These are phyloP conservation scores for Ormia ochracea DNA, from an alignment of 2,888 invertebrate genomes.

Conservation along the genomic window DNA sequence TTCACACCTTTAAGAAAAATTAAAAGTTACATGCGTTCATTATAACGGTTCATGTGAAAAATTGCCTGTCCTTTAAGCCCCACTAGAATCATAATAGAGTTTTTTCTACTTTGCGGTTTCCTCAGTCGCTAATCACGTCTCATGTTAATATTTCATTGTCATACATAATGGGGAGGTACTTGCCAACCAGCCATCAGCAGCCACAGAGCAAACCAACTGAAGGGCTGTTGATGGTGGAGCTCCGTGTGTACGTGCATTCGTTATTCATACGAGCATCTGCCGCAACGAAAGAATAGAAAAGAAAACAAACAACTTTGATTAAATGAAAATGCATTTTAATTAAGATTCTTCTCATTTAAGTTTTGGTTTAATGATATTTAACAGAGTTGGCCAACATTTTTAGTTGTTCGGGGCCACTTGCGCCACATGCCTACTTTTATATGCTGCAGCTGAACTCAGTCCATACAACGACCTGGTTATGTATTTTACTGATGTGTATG, in stretches of 20 bases:
- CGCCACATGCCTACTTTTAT: no score
- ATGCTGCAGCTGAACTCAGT: no score
- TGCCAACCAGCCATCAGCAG: neutral
- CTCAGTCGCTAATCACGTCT: slow-evolving; percentile 14
- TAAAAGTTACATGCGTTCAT: slow-evolving; percentile 51
- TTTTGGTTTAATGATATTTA: slow-evolving; percentile 30
- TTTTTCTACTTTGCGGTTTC: neutral
- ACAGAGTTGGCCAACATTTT: slow-evolving; percentile 14
- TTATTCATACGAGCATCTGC: slow-evolving; percentile 37
- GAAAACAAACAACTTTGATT: slow-evolving; percentile 36
- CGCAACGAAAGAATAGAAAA: neutral
- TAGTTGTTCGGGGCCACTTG: no score
- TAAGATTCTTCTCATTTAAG: slow-evolving; percentile 69
- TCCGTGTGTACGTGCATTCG: no score
- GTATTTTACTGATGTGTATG: no score
- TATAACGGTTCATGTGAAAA: slow-evolving; percentile 58
- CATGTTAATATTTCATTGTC: slow-evolving; percentile 47
- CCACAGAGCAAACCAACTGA: neutral
- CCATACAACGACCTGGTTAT: no score
- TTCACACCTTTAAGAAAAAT: slow-evolving; percentile 20
- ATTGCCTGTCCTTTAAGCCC: slow-evolving; percentile 45
- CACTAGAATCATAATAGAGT: slow-evolving; percentile 11
- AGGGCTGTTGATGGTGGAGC: neutral
- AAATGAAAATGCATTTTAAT: slow-evolving; percentile 75
- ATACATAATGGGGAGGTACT: neutral